phyloP scores from a whole-genome alignment of 2,113 vertebrate species.

The Tupaia tana region DNA sequence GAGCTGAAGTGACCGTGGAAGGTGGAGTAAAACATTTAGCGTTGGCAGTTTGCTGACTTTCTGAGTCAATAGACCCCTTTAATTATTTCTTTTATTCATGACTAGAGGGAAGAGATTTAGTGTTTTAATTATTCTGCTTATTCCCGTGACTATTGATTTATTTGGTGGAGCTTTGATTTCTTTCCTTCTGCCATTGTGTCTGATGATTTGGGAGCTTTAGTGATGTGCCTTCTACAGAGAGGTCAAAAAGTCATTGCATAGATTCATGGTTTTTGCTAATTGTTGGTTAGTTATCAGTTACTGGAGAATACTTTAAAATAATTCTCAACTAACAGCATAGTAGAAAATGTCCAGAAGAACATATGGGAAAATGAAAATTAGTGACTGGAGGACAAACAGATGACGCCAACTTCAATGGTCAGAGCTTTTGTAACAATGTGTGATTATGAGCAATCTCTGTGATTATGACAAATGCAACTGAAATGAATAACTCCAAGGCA shows the following conservation, averaged over 20 bases:
- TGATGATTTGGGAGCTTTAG: not conserved
- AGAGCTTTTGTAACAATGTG: not conserved
- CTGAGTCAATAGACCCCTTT: not conserved
- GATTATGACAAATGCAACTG: not conserved
- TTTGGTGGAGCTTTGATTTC: conserved; percentile 31
- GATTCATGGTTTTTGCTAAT: not conserved
- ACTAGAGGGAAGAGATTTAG: not conserved
- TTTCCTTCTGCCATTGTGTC: not conserved
- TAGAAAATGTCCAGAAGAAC: conserved; percentile 6
- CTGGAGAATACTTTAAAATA: conserved; percentile 15
- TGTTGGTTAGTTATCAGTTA: conserved; percentile 23
- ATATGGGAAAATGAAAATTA: not conserved
- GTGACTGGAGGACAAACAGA: not conserved
- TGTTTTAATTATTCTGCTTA: conserved; percentile 28
- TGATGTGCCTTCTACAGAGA: conserved; percentile 1
- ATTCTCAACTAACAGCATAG: not conserved
- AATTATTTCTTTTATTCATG: not conserved
- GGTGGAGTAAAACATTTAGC: conserved; percentile 2
- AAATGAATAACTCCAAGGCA: not conserved
- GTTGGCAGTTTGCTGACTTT: not conserved
- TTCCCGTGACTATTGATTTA: not conserved
- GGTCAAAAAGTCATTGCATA: not conserved
- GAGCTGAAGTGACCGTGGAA: not conserved
- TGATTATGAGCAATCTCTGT: not conserved
- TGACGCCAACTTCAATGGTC: not conserved